Evolutionary conservation across 2,888 invertebrate genomes (phyloP), one percentile per base, ranked within the genome.

Genomic region (Ectobius pallidus): DNA sequence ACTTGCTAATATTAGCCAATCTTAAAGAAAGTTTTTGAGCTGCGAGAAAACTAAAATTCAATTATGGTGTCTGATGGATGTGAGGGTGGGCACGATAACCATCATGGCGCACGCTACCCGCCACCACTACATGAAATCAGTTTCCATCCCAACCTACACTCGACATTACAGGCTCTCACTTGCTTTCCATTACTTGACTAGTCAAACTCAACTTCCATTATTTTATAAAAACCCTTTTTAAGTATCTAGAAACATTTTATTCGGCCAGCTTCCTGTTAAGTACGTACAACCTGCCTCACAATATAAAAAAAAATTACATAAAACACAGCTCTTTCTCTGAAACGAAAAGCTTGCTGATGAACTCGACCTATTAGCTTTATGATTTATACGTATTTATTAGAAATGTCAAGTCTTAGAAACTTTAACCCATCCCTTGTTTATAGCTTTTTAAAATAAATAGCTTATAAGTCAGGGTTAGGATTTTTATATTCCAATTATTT

Each of bases 71-170:
- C 46, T 65, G 65, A 46, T 65, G 46, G 44, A 46, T 65, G 65
- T n/a, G 18, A 22, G 27, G 25, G 42, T 44, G 22, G 30, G 65
- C 65, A 65, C 65, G 65, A 65, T 46, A 25, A 65, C 27, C 39
- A 44, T 65, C 65, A 65, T 65, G 65, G 44, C 18, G 65, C 65
- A 65, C 65, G 65, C 65, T 65, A 65, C 25, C 18, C 44, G 14
- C 2, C 65, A 46, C 39, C 65, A 27, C 30, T 22, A 27, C 65
- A 65, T 46, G 46, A 65, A 65, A 65, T 46, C 44, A 30, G 44
- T 65, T 65, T 44, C 3, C 25, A 22, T 44, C 44, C 27, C 32
- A 61, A 16, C 32, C 25, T n/a, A 14, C 11, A 44, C 11, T 14
- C 18, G 44, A n/a, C 18, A 9, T 25, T n/a, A 62, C 9, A n/a